Conservation (phyloP, 2,888 invertebrate species). For the Hartigia nigra region DNA sequence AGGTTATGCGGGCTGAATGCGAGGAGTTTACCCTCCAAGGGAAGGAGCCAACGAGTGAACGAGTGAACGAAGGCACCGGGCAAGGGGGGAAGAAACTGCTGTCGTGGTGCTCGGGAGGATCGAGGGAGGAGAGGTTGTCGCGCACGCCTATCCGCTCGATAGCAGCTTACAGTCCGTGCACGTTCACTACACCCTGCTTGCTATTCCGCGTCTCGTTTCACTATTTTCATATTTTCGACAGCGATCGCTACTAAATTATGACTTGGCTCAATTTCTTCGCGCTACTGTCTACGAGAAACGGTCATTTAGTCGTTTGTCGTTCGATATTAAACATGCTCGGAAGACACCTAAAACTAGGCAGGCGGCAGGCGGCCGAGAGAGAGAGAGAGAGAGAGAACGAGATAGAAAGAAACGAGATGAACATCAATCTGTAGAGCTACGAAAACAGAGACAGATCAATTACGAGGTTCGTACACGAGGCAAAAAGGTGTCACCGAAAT, state of each 20-base stretch:
- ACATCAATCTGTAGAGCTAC: background rate
- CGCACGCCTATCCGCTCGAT: slow-evolving; percentile 64
- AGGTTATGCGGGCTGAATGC: slow-evolving; percentile 17
- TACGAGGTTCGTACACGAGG: background rate
- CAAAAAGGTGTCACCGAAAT: background rate
- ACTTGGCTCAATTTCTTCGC: background rate
- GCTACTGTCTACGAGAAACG: background rate
- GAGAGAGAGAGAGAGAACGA: background rate
- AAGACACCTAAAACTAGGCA: background rate
- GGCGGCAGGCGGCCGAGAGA: background rate
- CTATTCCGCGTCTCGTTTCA: background rate
- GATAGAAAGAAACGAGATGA: background rate
- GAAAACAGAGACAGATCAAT: background rate
- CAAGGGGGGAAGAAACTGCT: slow-evolving; percentile 23
- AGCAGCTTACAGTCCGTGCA: slow-evolving; percentile 62
- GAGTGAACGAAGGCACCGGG: slow-evolving; percentile 21
- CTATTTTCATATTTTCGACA: background rate
- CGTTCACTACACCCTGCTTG: slow-evolving; percentile 48
- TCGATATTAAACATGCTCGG: background rate
- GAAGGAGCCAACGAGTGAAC: slow-evolving; percentile 31
- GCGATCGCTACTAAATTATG: background rate
- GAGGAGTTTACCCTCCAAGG: slow-evolving; percentile 20
- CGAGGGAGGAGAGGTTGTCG: slow-evolving; percentile 39
- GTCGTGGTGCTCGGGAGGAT: slow-evolving; percentile 33
- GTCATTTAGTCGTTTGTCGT: background rate